Evolutionary conservation across 2,797 vertebrate species (phyloP).

Genomic region (Lateolabrax maculatus): DNA sequence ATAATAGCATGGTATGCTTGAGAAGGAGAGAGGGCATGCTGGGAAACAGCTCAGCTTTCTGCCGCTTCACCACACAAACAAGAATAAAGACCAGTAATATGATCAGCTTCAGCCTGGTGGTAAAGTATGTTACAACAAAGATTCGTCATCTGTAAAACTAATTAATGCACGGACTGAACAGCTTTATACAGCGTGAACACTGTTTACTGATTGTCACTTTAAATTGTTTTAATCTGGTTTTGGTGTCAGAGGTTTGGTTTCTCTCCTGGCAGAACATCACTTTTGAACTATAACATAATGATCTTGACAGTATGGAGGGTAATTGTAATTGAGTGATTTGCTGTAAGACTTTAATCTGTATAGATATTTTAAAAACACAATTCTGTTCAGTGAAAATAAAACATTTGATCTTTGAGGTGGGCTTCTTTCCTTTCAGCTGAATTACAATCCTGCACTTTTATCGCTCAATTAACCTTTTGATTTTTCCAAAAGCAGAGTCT

Average conservation of each 20-base stretch:
- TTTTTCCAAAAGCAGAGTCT: background rate
- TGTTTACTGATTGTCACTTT: slow-evolving; percentile 1
- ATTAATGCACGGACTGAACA: background rate
- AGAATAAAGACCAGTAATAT: background rate
- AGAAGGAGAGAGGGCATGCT: background rate
- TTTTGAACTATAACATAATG: background rate
- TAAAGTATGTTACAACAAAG: background rate
- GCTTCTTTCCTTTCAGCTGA: background rate
- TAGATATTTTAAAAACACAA: slow-evolving; percentile 34
- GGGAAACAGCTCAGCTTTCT: background rate
- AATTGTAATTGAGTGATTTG: background rate
- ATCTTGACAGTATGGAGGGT: background rate
- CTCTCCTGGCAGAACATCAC: slow-evolving; percentile 1
- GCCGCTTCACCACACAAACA: background rate
- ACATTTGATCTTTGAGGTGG: background rate
- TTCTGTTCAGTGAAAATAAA: slow-evolving; percentile 46
- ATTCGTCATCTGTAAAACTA: background rate
- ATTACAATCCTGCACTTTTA: background rate
- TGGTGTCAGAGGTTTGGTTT: slow-evolving; percentile 1
- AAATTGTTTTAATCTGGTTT: background rate
- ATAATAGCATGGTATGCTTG: background rate
- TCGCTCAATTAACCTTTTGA: background rate
- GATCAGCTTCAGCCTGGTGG: background rate
- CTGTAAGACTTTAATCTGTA: slow-evolving; percentile 36
- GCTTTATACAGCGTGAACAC: background rate